Evolutionary conservation across 2,113 vertebrate genomes (phyloP).

Genomic region (Lynx canadensis): DNA sequence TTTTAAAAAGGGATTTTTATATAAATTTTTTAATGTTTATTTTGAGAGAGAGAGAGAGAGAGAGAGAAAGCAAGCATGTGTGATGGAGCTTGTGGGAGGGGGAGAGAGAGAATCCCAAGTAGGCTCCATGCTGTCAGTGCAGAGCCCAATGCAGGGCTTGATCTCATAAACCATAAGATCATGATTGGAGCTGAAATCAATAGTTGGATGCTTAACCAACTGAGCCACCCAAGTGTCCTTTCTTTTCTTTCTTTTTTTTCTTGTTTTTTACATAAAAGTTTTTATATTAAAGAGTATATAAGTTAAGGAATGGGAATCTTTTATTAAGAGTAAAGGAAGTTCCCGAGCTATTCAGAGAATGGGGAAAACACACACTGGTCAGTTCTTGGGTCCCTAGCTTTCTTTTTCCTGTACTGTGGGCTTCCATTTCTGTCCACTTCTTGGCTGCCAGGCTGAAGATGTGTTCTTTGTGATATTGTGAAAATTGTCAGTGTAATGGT

Average conservation of each 20-base stretch:
- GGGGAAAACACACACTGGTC: not conserved
- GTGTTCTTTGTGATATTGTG: constrained; percentile 64
- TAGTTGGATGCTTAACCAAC: too few relatives aligned
- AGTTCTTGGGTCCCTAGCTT: not conserved
- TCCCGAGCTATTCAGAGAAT: not conserved
- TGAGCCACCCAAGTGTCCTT: too few relatives aligned
- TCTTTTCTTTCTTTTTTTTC: too few relatives aligned
- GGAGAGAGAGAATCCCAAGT: too few relatives aligned
- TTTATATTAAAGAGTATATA: not conserved
- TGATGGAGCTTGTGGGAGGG: too few relatives aligned
- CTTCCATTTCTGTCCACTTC: not conserved
- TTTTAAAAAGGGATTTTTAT: not conserved
- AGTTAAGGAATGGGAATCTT: not conserved
- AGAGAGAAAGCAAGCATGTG: too few relatives aligned
- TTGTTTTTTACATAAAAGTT: not conserved
- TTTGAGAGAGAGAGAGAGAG: too few relatives aligned
- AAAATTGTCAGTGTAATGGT: constrained; percentile 63
- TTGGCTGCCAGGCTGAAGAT: constrained; percentile 23
- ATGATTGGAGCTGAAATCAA: too few relatives aligned
- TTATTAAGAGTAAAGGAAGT: not conserved
- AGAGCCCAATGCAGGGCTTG: too few relatives aligned
- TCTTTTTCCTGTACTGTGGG: not conserved
- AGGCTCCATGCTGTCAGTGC: too few relatives aligned
- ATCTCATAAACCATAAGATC: too few relatives aligned
- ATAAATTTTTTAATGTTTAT: too few relatives aligned